Base-by-base conservation (phyloP, 2,797 vertebrate genomes). In the Sebastes taczanowskii region DNA sequence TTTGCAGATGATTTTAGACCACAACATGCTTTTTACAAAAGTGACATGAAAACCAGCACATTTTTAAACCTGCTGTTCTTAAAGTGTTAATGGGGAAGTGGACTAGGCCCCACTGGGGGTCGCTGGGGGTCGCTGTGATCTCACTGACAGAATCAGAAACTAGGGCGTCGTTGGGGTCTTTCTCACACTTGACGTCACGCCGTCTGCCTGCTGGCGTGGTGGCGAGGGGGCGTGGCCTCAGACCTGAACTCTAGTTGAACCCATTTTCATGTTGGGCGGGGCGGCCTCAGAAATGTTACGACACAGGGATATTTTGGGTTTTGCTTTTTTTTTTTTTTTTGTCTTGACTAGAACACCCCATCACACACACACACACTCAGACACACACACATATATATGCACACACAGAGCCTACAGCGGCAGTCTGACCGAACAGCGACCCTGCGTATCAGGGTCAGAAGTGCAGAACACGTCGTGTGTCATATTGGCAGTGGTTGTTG, bases 181-280 rank as follows among this genome's bases (percentile, higher is more conserved):
- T 77, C 25, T 35, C 11, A 22, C 49, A 58, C 9, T 1, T 86
- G 90, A 92, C 49, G 81, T 80, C 68, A 76, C 14, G 35, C 56
- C 55, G 78, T 84, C 65, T 86, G 82, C 61, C 49, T n/a, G 42
- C 22, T 90, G 91, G 90, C 58, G 62, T 52, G 55, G n/a, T 70
- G 79, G 89, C 74, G 86, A 91, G 53, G 71, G 61, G 93, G 93
- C 27, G 90, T 81, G 82, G 90, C 80, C 49, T 78, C 2, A 29
- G 7, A 7, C 0, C 2, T 95, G 95, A 89, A 95, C 95, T 94
- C 52, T 87, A 30, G 65, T 8, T 96, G 95, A 96, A 95, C 95
- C 91, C 73, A 20, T 75, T 80, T 87, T 81, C 59, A 30, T 23
- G 73, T 71, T 60, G 77, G 84, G 82, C 35, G 76, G 86, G 78